phyloP scores from a whole-genome alignment of 2,888 invertebrate genomes.

The Andrena chrysosceles region DNA sequence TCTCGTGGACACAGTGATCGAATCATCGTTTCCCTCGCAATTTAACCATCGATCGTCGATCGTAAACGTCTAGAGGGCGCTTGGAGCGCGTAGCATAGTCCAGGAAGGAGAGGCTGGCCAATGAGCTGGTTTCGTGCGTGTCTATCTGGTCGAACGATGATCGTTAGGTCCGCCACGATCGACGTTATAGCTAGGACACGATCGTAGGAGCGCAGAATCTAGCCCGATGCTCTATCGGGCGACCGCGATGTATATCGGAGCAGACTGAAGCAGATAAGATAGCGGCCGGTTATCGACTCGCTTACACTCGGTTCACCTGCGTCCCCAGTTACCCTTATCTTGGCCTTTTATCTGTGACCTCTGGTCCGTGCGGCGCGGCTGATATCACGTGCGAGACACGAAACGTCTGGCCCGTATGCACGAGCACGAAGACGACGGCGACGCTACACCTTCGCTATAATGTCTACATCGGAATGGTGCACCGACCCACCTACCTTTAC shows the following conservation, averaged over 20 bases:
- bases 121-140: conserved; percentile 13
- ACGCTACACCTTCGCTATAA: conserved; percentile 62
- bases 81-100: conserved; percentile 6
- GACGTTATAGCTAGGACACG: conserved; percentile 43
- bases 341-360: conserved; percentile 82
- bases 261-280: conserved; percentile 78
- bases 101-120: neutral
- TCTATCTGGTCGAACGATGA: conserved; percentile 50
- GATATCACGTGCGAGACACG: conserved; percentile 67
- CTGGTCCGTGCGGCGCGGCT: conserved; percentile 77
- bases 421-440: conserved; percentile 60
- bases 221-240: conserved; percentile 68
- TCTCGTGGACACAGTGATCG: neutral
- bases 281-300: conserved; percentile 80
- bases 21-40: conserved; percentile 7
- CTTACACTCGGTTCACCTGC: conserved; percentile 82
- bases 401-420: conserved; percentile 44
- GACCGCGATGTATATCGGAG: conserved; percentile 71
- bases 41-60: conserved; percentile 33
- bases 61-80: conserved; percentile 38
- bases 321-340: conserved; percentile 78
- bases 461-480: conserved; percentile 73
- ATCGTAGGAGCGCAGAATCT: conserved; percentile 64
- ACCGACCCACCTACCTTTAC: conserved; percentile 45
- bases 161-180: conserved; percentile 57